Evolutionary conservation across 2,113 vertebrate species (phyloP), one percentile per base, ranked within the genome.

Genomic region (Oxyruncus cristatus): DNA sequence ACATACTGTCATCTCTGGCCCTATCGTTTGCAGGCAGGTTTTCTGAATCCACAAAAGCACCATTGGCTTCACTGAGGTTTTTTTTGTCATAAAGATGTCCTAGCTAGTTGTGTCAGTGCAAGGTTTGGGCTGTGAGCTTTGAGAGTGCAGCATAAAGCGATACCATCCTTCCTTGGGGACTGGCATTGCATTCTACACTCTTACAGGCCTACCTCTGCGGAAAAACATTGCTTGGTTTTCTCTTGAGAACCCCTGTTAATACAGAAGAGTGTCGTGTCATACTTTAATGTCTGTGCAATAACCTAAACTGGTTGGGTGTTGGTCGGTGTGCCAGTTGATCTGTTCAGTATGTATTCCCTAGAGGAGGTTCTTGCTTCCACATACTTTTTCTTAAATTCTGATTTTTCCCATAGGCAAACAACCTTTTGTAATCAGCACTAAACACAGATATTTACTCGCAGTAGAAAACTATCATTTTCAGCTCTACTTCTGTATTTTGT

Each of bases 281-380:
- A 14, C 12, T 72, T 93, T 65, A 77, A 79, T 56, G 77, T 92
- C 93, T 96, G 55, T 86, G 58, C 75, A 77, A 35, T 97, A 96
- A 96, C 82, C 73, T 78, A 32, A 77, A 41, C 33, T 14, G 63
- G 44, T 93, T 96, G 89, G 28, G 56, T 95, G 93, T 95, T 83
- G 15, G 74, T 94, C 86, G 92, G 32, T 83, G 79, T 83, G 32
- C 58, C 70, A 46, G 71, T 85, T 93, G 76, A 77, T 90, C 93
- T 68, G 53, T 89, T 96, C 82, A 91, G 92, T 24, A n/a, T 59
- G 14, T 87, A 50, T 79, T 96, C 72, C 50, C 47, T 96, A 92
- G 92, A 96, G 95, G 89, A 90, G 58, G 85, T 95, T 95, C 94
- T 96, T 88, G 61, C 95, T 95, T 92, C 50, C 30, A 56, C 28